Evolutionary conservation across 2,888 invertebrate species (phyloP), one percentile per base, ranked within the genome.

Genomic region (Auanema freiburgensis): DNA sequence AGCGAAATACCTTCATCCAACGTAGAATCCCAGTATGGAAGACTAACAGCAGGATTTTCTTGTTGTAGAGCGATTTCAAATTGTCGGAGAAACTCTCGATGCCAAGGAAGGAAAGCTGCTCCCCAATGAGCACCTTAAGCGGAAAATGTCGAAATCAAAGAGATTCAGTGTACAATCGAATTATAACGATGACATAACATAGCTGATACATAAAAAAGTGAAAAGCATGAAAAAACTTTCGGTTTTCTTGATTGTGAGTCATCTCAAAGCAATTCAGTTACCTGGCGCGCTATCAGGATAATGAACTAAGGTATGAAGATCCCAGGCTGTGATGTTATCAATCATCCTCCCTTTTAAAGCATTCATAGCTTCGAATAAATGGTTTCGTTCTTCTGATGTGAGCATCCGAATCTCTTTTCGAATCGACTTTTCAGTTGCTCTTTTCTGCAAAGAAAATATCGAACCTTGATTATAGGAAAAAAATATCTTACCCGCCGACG

Each of bases 11-110:
- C 81, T 60, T 79, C 68, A 63, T 82, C 82, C 4, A 82, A 60
- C 5, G 79, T 80, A 6, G 80, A 79, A 65, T 83, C 82, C 82
- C 82, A 82, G 59, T 77, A 83, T 0, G 83, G 81, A 24, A 83
- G 60, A 6, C 77, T 71, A 5, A 81, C 81, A 18, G 60, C 64
- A 1, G 78, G 76, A 6, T 75, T 74, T 60, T 81, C 79, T 8
- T 71, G 73, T 54, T 77, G 79, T 1, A 82, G 72, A n/a, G 81
- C 79, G 0, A 75, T 68, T 62, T 82, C 83, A 51, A 81, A 81
- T 58, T 80, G 83, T 10, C 82, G 67, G 43, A 83, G 63, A 53
- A 83, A 83, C 56, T 83, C 83, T 2, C 83, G 68, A 62, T 83
- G 83, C 81, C 81, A 83, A 2, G 81, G 81, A 18, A 80, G 74